phyloP scores from a whole-genome alignment of 2,797 vertebrate species.

The Epinephelus awoara region DNA sequence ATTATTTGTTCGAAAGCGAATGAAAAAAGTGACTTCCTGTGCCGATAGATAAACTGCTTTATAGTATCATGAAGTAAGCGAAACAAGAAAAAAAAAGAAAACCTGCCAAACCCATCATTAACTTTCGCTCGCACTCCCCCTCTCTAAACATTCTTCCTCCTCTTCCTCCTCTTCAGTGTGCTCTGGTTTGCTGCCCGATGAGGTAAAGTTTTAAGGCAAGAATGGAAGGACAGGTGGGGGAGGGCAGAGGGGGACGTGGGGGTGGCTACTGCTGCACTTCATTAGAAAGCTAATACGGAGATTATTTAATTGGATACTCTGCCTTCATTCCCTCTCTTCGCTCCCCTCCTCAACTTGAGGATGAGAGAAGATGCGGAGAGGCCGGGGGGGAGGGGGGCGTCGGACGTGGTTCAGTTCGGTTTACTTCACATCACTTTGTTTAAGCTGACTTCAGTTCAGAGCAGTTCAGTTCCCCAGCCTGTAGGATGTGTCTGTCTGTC shows the following conservation, averaged over 20 bases:
- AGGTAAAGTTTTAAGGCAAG: slow-evolving; percentile 85
- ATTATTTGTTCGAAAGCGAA: slow-evolving; percentile 16
- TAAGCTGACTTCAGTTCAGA: slow-evolving; percentile 56
- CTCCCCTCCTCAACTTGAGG: slow-evolving; percentile 54
- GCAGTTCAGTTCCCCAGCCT: slow-evolving; percentile 56
- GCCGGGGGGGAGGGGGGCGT: slow-evolving; percentile 2
- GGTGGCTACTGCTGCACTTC: slow-evolving; percentile 68
- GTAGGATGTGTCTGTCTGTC: slow-evolving; percentile 53
- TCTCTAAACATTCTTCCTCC: slow-evolving; percentile 63
- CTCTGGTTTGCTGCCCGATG: slow-evolving; percentile 67
- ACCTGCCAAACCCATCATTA: slow-evolving; percentile 52
- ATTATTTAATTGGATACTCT: slow-evolving; percentile 52
- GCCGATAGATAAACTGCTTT: slow-evolving; percentile 17
- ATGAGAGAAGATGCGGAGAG: slow-evolving; percentile 49
- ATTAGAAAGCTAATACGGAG: slow-evolving; percentile 64
- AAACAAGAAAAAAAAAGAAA: slow-evolving; percentile 36
- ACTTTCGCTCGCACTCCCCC: slow-evolving; percentile 33
- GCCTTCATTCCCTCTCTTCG: slow-evolving; percentile 28
- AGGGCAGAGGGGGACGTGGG: slow-evolving; percentile 26
- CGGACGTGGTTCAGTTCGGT: slow-evolving; percentile 50
- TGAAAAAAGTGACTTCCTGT: neutral
- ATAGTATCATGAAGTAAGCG: slow-evolving; percentile 16
- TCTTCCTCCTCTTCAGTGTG: slow-evolving; percentile 55
- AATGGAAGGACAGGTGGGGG: slow-evolving; percentile 59
- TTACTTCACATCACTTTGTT: slow-evolving; percentile 56